Conservation (phyloP, 2,797 vertebrate genomes). For the Gymnothorax reevesii region DNA sequence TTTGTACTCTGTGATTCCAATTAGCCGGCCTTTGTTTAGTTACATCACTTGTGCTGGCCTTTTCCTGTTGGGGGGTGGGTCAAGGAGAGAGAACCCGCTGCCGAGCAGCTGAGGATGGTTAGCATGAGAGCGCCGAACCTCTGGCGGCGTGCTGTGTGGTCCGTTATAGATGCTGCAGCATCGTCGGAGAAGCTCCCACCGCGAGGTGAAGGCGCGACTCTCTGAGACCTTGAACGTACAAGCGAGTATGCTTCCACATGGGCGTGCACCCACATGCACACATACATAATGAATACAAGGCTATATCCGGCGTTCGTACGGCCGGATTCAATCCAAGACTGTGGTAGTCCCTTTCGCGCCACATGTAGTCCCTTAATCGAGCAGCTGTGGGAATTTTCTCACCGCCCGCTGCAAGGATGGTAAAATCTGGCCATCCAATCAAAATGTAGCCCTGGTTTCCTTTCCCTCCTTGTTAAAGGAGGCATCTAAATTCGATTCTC, state of each 20-base stretch:
- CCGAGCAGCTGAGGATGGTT: neutral
- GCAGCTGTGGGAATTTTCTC: too few species aligned
- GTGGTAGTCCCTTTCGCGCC: too few species aligned
- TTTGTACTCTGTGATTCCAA: neutral
- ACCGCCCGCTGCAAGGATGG: too few species aligned
- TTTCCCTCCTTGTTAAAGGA: too few species aligned
- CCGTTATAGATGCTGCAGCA: neutral
- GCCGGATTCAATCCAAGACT: too few species aligned
- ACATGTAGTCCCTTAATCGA: too few species aligned
- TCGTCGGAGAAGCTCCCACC: neutral
- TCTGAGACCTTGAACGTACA: neutral
- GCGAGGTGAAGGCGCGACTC: conserved; percentile 11
- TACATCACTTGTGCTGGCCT: conserved; percentile 10
- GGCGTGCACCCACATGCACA: neutral
- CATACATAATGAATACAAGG: neutral
- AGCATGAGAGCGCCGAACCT: neutral
- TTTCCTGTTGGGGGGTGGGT: neutral
- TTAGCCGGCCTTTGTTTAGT: conserved; percentile 1
- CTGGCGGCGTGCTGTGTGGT: conserved; percentile 21
- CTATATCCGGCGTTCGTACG: too few species aligned
- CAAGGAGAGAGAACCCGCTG: too few species aligned
- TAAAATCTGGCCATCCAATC: too few species aligned
- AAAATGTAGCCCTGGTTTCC: too few species aligned
- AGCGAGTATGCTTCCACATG: too few species aligned
- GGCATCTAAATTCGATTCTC: too few species aligned